These are phyloP conservation scores for Rhynchophorus ferrugineus DNA, from an alignment of 1,140 invertebrate genomes.

Conservation along the genomic window DNA sequence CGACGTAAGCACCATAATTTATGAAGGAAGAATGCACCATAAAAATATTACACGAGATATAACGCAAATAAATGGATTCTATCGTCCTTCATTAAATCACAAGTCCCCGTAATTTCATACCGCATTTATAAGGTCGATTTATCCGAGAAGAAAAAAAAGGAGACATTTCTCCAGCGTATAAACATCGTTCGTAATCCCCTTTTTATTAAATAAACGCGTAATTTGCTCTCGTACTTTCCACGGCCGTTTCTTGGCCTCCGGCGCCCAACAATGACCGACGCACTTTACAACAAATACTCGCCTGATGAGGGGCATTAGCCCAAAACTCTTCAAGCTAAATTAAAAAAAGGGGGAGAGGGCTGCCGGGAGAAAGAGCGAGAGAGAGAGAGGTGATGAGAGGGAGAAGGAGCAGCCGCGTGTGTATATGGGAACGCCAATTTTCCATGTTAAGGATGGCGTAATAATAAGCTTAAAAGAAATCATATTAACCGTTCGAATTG, in stretches of 20 bases:
- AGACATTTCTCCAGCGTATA: too few relatives aligned
- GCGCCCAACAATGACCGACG: constrained; percentile 1
- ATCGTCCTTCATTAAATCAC: too few relatives aligned
- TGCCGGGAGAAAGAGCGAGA: too few relatives aligned
- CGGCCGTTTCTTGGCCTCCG: neutral
- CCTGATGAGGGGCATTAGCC: constrained; percentile 13
- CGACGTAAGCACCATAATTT: too few relatives aligned
- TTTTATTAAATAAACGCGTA: neutral
- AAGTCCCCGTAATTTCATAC: too few relatives aligned
- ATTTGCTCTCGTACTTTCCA: neutral
- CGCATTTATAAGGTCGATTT: too few relatives aligned
- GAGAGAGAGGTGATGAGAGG: neutral
- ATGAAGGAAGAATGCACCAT: too few relatives aligned
- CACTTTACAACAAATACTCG: constrained; percentile 12
- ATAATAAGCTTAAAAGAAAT: constrained; percentile 15
- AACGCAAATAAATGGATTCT: too few relatives aligned
- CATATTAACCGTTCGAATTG: constrained; percentile 9
- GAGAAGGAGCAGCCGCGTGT: neutral
- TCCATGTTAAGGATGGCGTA: constrained; percentile 9
- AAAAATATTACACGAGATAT: too few relatives aligned
- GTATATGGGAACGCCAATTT: constrained; percentile 17
- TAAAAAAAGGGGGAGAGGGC: constrained; percentile 9
- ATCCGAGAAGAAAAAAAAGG: too few relatives aligned
- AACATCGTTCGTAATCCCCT: too few relatives aligned
- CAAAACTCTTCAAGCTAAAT: constrained; percentile 19